Evolutionary conservation across 2,113 vertebrate genomes (phyloP).

Genomic region (Prinia subflava): DNA sequence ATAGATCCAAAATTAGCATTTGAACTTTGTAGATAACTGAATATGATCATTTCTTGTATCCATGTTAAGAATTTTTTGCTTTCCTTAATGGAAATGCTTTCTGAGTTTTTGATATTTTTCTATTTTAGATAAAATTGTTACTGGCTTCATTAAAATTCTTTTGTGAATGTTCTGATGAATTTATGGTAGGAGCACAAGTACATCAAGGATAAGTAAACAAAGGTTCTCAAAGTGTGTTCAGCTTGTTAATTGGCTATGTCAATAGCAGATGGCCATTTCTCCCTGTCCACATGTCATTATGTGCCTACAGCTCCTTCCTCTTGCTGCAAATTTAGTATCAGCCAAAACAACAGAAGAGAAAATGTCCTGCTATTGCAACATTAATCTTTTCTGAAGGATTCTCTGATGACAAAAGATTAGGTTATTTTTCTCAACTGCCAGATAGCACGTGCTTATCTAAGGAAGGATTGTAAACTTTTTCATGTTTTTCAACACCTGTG

Average conservation of each 20-base stretch:
- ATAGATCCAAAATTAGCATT: not conserved
- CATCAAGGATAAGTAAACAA: not conserved
- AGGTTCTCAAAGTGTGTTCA: not conserved
- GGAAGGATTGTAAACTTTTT: not conserved
- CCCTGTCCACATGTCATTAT: not conserved
- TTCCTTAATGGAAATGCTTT: not conserved
- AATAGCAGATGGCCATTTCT: slow-evolving; percentile 41
- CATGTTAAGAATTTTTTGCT: not conserved
- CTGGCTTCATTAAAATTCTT: not conserved
- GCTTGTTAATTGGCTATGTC: slow-evolving; percentile 25
- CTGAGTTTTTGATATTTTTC: not conserved
- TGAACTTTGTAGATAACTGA: not conserved
- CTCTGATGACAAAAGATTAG: not conserved
- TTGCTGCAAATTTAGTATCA: not conserved
- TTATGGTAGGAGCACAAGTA: not conserved
- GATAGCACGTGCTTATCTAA: not conserved
- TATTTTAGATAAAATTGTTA: not conserved
- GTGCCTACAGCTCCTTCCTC: not conserved
- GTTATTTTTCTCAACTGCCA: slow-evolving; percentile 3
- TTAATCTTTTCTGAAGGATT: slow-evolving; percentile 8
- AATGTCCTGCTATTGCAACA: not conserved
- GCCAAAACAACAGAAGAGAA: not conserved
- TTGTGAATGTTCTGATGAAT: not conserved
- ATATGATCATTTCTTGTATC: not conserved
- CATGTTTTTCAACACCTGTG: not conserved